Base-by-base conservation (phyloP, 2,888 invertebrate species). In the Papilio demoleus region DNA sequence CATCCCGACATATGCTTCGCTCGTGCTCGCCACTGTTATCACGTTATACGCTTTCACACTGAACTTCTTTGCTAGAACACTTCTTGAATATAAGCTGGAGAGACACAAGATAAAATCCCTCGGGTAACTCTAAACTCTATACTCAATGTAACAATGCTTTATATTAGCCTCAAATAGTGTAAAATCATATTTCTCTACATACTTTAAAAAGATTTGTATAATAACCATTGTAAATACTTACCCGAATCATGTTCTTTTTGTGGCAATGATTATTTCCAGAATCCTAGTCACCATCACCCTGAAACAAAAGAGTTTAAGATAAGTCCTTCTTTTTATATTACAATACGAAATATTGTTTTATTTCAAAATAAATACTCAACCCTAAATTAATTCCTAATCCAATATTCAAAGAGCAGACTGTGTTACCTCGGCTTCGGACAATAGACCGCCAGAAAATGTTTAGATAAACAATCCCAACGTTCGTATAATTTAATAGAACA, bases 401-500 rank as follows among this genome's bases (percentile, higher is more conserved):
- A 83, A 81, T 79, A 80, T 79, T 58, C 36, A 64, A 68, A 59
- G 63, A 71, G 74, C 73, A 75, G 70, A 75, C 74, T 78, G 76
- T 78, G 76, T 70, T 65, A 40, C 61, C 77, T 72, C 70, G 72
- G 74, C 72, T 72, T 71, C 78, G 77, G 77, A 86, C 82, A 84
- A 85, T 84, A 76, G 76, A 80, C 79, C 82, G 81, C 80, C 79
- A 74, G 79, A 78, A 83, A 84, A 83, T 85, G 79, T 87, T 85
- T 84, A 78, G 79, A 79, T 76, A 79, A 80, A 80, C 83, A 83
- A 79, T 82, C 81, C 80, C 81, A 76, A 76, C 77, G 79, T 82
- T 81, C 78, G 79, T 83, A 77, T 81, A 85, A 86, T 87, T 86
- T 82, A 85, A 87, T 83, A 81, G 80, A 83, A 84, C 76, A 80